Evolutionary conservation across 1,140 invertebrate genomes (phyloP).

Genomic region (Teleogryllus occipitalis): DNA sequence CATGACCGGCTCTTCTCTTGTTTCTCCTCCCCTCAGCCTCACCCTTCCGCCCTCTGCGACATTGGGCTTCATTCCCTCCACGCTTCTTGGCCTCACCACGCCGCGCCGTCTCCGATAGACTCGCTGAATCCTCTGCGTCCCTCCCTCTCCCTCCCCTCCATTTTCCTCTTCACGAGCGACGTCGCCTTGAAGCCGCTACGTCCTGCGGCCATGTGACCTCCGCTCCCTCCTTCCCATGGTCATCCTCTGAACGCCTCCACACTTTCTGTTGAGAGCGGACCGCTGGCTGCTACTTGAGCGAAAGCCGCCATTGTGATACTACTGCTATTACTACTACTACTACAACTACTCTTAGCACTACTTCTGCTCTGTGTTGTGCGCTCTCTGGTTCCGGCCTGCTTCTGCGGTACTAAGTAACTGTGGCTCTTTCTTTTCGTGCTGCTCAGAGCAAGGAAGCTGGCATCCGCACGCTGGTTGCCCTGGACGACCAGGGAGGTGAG

Average conservation of each 20-base stretch:
- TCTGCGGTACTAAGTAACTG: conserved; percentile 19
- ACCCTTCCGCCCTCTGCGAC: background rate
- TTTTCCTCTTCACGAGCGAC: background rate
- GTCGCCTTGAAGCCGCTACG: background rate
- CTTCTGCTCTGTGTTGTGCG: background rate
- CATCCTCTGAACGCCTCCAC: no score
- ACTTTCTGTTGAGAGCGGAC: no score
- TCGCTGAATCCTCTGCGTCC: no score
- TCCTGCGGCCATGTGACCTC: background rate
- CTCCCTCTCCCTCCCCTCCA: background rate
- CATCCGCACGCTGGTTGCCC: conserved; percentile 96
- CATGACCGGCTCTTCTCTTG: no score
- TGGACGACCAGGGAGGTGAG: conserved; percentile 99
- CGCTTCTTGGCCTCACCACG: background rate
- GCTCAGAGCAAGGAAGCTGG: conserved; percentile 97
- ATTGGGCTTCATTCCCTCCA: background rate
- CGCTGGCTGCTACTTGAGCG: no score
- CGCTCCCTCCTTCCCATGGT: no score
- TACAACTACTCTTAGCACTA: background rate
- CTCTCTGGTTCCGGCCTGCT: background rate
- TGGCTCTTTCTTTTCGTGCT: conserved; percentile 62
- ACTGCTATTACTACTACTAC: background rate
- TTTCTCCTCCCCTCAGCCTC: background rate
- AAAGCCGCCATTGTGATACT: background rate
- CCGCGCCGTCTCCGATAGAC: no score